Evolutionary conservation across 1,140 invertebrate genomes (phyloP), one percentile per base, ranked within the genome.

Genomic region (Helicoverpa zea): DNA sequence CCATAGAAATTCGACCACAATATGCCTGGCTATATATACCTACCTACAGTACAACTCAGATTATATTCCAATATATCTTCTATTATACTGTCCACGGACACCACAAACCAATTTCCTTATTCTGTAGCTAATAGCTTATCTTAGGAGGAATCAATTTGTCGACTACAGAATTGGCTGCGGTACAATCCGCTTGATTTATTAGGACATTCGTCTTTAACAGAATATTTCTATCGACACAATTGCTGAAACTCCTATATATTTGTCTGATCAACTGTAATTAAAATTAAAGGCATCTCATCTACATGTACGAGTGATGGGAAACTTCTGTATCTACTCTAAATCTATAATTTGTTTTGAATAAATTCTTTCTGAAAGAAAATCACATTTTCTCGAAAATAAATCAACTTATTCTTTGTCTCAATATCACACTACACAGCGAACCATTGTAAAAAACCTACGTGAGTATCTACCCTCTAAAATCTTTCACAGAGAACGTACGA

Each of bases 21-120:
- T 66, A 66, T n/a, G 16, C 2, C n/a, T 18, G 5, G 0, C n/a
- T 18, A 49, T 7, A 3, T 23, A 29, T 29, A 0, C 18, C 56
- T 23, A 23, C 7, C 18, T 23, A 59, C 12, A 29, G 4, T 29
- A 14, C 30, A 10, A 18, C 47, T 18, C 63, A 18, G 7, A 66
- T 49, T 66, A 66, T 66, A 66, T 66, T 16, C 13, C 35, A 14
- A 64, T 64, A 64, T 47, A 64, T 64, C 58, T 59, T 64, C 35
- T 47, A 66, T 66, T 49, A 66, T 66, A 49, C 63, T 66, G 63
- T 49, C 66, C 49, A 54, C 49, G 47, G 49, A 29, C 66, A 54
- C 66, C 66, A 70, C 49, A 70, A 51, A 51, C 43, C 66, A 49
- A 70, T 54, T 70, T 70, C 66, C 66, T 70, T 54, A 70, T 54